These are phyloP conservation scores for Neoitamus cyanurus DNA, from an alignment of 2,888 invertebrate species.

Conservation along the genomic window DNA sequence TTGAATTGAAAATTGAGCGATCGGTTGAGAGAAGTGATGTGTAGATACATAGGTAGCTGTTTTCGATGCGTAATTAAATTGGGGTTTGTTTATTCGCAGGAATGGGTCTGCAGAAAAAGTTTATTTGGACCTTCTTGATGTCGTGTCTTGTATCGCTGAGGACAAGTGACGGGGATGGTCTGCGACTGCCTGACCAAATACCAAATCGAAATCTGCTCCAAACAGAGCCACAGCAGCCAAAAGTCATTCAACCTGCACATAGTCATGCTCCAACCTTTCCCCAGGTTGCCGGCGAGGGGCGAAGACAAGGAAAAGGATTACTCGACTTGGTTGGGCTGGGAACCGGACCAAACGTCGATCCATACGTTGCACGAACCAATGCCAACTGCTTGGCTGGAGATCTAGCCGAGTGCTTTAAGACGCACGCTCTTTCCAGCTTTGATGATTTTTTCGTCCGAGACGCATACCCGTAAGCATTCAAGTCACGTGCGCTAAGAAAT, in stretches of 20 bases:
- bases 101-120: constrained; percentile 59
- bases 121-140: constrained; percentile 68
- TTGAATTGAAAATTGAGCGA: no score
- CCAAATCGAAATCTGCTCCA: constrained; percentile 53
- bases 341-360: constrained; percentile 78
- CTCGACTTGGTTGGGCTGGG: constrained; percentile 85
- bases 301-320: constrained; percentile 75
- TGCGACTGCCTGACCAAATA: constrained; percentile 68
- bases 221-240: constrained; percentile 53
- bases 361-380: constrained; percentile 80
- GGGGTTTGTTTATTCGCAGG: constrained; percentile 53
- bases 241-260: constrained; percentile 53
- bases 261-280: constrained; percentile 54
- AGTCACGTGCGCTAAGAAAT: neutral
- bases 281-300: constrained; percentile 59
- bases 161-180: constrained; percentile 71
- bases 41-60: neutral
- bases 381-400: constrained; percentile 82
- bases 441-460: constrained; percentile 82
- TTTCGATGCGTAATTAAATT: neutral
- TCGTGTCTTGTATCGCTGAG: constrained; percentile 71
- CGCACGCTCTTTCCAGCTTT: constrained; percentile 79
- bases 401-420: constrained; percentile 87
- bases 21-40: no score
- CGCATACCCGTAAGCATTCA: constrained; percentile 65